A percentile compares a stretch with the other conserved stretches of the same genome.
Conservation (phyloP, 2,113 vertebrate genomes). For the Synchiropus splendidus region DNA sequence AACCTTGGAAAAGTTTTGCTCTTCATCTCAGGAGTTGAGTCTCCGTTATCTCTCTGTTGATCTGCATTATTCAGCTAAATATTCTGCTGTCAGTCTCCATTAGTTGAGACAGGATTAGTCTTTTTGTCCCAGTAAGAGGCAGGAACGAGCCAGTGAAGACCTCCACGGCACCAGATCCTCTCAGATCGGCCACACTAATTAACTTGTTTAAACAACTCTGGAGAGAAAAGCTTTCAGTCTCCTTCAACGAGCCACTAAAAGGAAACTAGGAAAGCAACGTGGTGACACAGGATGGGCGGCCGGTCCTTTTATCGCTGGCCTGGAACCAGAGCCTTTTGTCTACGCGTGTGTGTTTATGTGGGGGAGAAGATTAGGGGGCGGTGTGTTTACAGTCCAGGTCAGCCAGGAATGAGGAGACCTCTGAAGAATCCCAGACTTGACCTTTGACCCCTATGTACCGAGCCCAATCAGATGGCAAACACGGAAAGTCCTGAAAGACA, state of each 20-base stretch:
- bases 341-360: constrained; percentile 36
- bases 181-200: constrained; percentile 59
- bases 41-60: neutral
- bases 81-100: constrained; percentile 10
- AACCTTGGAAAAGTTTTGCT: no score
- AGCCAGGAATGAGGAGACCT: constrained; percentile 29
- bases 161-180: constrained; percentile 48
- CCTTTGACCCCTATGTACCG: constrained; percentile 36
- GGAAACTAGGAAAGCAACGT: constrained; percentile 24
- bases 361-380: constrained; percentile 20
- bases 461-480: constrained; percentile 37
- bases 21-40: no score
- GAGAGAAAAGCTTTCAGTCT: constrained; percentile 65
- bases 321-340: constrained; percentile 53
- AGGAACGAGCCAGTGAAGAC: constrained; percentile 33
- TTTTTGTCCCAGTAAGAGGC: constrained; percentile 48
- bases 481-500: constrained; percentile 22
- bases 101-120: constrained; percentile 36
- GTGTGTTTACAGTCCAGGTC: constrained; percentile 25
- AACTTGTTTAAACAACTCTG: constrained; percentile 70
- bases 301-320: constrained; percentile 47
- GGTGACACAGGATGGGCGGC: constrained; percentile 25
- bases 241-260: constrained; percentile 68
- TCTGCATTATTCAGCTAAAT: constrained; percentile 9
- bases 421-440: constrained; percentile 51